Evolutionary conservation across 2,113 vertebrate genomes (phyloP), one percentile per base, ranked within the genome.

Genomic region (Ceratotherium simum): DNA sequence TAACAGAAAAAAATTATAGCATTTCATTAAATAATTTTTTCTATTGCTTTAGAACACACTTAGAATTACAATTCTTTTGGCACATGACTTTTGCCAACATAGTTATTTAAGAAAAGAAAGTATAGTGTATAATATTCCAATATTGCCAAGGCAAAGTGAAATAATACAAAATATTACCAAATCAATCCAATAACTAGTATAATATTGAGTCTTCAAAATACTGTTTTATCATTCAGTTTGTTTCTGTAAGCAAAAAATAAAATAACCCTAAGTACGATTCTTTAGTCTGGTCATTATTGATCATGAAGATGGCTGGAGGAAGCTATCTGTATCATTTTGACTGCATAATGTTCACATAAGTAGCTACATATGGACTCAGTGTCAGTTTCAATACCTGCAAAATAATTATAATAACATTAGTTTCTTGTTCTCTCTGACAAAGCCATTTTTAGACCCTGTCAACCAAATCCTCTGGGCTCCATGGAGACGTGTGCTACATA

Each of bases 371-470:
- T 31, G 42, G 62, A 72, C 36, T 62, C 36, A 62, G 31, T 84
- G 76, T 95, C 65, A 80, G 56, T 82, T 80, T 93, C 72, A 91
- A 84, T 80, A 81, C 70, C 81, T 85, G 72, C 16, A 91, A 80
- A 84, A 25, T 80, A 94, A 92, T 88, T 96, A 87, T 7, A 4
- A 90, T 84, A 84, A 90, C 78, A 90, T 76, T 95, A 88, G 89
- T 67, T 96, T 95, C 88, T 89, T 92, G 42, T 80, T 94, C 79
- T 92, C 69, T 46, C 67, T 92, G 62, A 91, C 70, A 92, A 95
- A 97, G 76, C 54, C 85, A 91, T 96, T 96, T 97, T 97, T 96
- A 96, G 94, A 93, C 36, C 3, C 42, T 93, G 39, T 91, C 94
- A 97, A 91, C 89, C 36, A 65, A 96, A 96, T 79, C n/a, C 54